Percentiles rank a stretch among this genome's conserved stretches.
Conservation (phyloP, 1,140 invertebrate species). For the Drosophila navojoa region DNA sequence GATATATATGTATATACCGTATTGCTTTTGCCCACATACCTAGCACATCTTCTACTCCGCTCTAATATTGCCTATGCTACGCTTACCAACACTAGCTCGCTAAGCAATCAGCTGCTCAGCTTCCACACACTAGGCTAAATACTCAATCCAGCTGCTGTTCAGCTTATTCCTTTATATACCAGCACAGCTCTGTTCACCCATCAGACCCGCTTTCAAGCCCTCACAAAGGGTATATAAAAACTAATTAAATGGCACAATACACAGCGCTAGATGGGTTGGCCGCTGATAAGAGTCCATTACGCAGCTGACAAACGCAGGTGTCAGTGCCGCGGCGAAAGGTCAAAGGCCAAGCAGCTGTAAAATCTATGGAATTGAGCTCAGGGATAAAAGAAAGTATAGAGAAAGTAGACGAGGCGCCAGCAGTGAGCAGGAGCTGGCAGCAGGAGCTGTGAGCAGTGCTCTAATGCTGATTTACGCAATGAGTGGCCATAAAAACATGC, state of each 20-base stretch:
- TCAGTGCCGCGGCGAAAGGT: slow-evolving; percentile 5
- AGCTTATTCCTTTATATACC: background rate
- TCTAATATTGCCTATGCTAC: background rate
- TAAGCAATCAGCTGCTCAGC: background rate
- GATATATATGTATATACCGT: too few species aligned
- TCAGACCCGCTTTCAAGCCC: background rate
- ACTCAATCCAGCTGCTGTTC: background rate
- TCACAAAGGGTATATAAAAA: slow-evolving; percentile 11
- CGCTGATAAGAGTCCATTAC: slow-evolving; percentile 37
- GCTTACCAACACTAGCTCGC: background rate
- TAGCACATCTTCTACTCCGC: too few species aligned
- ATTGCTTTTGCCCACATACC: too few species aligned
- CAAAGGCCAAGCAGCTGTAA: slow-evolving; percentile 1
- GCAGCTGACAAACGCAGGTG: slow-evolving; percentile 41
- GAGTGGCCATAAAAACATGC: slow-evolving; percentile 43
- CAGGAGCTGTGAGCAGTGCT: background rate
- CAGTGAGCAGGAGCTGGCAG: background rate
- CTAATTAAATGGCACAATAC: slow-evolving; percentile 44
- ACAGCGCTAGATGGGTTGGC: slow-evolving; percentile 33
- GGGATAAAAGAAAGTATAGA: background rate
- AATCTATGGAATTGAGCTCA: slow-evolving; percentile 6
- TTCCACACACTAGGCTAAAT: background rate
- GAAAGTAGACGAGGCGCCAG: background rate
- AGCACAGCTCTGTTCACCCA: background rate
- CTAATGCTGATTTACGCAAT: slow-evolving; percentile 48